These are phyloP conservation scores for Denticeps clupeoides DNA, from an alignment of 2,797 vertebrate genomes.

Conservation along the genomic window DNA sequence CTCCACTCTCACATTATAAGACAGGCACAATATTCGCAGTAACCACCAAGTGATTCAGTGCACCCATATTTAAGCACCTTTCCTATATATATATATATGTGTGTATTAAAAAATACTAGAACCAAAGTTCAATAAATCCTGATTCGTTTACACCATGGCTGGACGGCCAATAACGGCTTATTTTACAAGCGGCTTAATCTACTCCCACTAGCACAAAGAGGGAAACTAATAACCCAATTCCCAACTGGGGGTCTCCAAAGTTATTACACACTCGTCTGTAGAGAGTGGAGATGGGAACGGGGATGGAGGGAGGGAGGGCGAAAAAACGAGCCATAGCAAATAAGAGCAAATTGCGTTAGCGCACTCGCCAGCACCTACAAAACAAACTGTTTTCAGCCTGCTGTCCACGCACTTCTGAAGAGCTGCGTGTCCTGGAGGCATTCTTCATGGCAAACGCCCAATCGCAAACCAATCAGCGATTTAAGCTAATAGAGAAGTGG, in stretches of 20 bases:
- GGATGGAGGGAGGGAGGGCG: conserved; percentile 15
- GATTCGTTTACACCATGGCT: conserved; percentile 18
- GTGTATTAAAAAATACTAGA: not conserved
- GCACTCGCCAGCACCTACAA: not conserved
- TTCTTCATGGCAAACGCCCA: too few species aligned
- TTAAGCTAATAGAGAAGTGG: conserved; percentile 23
- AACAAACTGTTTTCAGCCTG: too few species aligned
- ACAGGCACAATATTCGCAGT: too few species aligned
- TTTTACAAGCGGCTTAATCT: conserved; percentile 29
- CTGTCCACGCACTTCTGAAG: too few species aligned
- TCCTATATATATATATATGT: not conserved
- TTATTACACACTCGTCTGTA: conserved; percentile 19
- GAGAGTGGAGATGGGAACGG: conserved; percentile 7
- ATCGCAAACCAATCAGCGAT: conserved; percentile 20
- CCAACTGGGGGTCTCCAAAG: conserved; percentile 17
- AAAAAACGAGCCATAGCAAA: conserved; percentile 22
- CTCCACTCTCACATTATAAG: too few species aligned
- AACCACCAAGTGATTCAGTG: too few species aligned
- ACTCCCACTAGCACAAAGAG: conserved; percentile 12
- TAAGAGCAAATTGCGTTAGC: conserved; percentile 20
- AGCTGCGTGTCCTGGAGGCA: too few species aligned
- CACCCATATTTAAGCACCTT: too few species aligned
- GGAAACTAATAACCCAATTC: conserved; percentile 29
- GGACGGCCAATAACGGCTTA: conserved; percentile 23
- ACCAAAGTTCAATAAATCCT: conserved; percentile 29